Conservation (phyloP, 2,113 vertebrate species). For the Megaceryle maxima region DNA sequence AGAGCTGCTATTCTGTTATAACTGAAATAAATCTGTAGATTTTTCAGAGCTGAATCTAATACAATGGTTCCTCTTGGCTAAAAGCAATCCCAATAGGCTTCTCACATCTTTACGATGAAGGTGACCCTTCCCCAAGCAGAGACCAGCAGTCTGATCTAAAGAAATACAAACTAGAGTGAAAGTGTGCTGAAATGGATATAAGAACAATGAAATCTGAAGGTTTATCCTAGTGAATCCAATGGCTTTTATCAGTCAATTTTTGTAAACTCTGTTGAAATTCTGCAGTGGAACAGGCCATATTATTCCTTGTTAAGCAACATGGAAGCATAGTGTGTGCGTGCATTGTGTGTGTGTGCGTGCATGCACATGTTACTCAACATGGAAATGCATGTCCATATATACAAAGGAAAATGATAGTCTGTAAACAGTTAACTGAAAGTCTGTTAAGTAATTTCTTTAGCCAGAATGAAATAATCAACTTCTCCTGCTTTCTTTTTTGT, state of each 20-base stretch:
- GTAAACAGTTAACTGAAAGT: not conserved
- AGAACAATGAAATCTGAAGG: not conserved
- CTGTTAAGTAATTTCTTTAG: not conserved
- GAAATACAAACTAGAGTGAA: not conserved
- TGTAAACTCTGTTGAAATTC: not conserved
- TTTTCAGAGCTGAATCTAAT: not conserved
- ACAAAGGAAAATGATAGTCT: not conserved
- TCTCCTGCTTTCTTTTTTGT: not conserved
- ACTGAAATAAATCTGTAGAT: not conserved
- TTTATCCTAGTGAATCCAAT: not conserved
- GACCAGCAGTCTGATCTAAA: not conserved
- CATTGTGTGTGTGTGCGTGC: too few species aligned
- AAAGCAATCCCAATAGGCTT: not conserved
- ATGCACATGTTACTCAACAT: not conserved
- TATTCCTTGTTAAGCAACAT: not conserved
- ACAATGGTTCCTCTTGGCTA: not conserved
- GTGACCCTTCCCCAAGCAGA: not conserved
- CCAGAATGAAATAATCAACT: not conserved
- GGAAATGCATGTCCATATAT: not conserved
- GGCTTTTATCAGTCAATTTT: not conserved
- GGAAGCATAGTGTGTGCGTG: not conserved
- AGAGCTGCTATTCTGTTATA: not conserved
- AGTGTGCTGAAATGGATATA: not conserved
- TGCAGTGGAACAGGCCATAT: not conserved
- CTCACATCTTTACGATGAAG: not conserved